Conservation (phyloP, 2,888 invertebrate genomes). For the Gerris lacustris region DNA sequence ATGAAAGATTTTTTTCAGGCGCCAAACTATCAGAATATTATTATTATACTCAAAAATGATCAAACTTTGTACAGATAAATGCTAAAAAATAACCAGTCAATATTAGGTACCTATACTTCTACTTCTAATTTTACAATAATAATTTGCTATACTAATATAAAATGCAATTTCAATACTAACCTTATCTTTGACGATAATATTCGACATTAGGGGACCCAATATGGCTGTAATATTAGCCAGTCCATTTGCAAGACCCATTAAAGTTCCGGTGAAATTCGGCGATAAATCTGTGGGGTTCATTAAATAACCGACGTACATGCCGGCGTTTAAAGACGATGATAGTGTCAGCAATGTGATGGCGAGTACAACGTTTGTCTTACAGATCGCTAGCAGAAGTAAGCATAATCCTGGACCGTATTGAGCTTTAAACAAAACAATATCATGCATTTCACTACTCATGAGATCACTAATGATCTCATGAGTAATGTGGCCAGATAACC, state of each 20-base stretch:
- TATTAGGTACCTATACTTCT: no score
- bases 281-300: constrained; percentile 60
- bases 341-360: constrained; percentile 54
- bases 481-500: no score
- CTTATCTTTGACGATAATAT: constrained; percentile 12
- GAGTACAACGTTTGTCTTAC: constrained; percentile 35
- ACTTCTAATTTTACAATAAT: background rate
- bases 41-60: no score
- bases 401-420: constrained; percentile 39
- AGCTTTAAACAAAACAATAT: constrained; percentile 17
- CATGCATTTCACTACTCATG: no score
- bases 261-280: constrained; percentile 17
- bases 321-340: constrained; percentile 63
- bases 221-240: constrained; percentile 14
- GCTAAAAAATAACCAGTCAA: no score
- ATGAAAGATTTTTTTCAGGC: no score
- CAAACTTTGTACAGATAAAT: no score
- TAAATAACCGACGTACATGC: constrained; percentile 52
- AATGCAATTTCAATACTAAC: background rate
- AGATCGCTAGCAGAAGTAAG: constrained; percentile 36
- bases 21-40: no score
- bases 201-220: constrained; percentile 11
- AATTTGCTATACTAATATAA: background rate
- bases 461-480: no score
- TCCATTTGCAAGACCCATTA: constrained; percentile 10